Conservation (phyloP, 2,888 invertebrate species). For the Heterodera filipjevi region DNA sequence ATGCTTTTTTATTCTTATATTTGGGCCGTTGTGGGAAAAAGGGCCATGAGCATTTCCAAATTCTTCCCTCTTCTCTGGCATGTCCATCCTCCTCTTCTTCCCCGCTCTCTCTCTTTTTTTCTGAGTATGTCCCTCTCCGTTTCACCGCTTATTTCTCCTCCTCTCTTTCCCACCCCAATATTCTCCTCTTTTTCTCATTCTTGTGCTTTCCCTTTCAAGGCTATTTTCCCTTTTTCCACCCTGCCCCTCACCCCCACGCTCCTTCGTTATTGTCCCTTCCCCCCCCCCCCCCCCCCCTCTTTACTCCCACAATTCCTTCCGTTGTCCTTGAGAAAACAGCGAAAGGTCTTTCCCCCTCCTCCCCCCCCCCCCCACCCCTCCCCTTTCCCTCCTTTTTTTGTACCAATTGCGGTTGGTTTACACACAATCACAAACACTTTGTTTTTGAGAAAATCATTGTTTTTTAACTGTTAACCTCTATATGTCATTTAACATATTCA, state of each 20-base stretch:
- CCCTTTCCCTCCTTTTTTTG: not conserved
- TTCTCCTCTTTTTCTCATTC: not conserved
- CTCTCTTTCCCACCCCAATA: too few species aligned
- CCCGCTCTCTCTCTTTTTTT: not conserved
- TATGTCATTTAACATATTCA: not conserved
- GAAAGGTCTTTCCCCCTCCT: too few species aligned
- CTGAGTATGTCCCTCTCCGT: not conserved
- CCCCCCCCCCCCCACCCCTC: too few species aligned
- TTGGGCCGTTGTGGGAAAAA: too few species aligned
- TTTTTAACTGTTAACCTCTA: not conserved
- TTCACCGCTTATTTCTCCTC: not conserved
- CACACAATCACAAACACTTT: not conserved
- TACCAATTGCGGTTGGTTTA: not conserved
- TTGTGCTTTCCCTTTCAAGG: not conserved
- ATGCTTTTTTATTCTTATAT: too few species aligned
- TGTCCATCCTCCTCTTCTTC: not conserved
- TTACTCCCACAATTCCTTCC: not conserved
- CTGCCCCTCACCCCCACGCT: not conserved
- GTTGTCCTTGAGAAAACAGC: not conserved
- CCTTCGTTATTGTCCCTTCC: not conserved
- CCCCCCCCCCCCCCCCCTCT: not conserved
- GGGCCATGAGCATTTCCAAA: too few species aligned
- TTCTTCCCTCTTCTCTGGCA: too few species aligned
- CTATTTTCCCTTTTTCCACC: not conserved
- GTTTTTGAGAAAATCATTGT: constrained; percentile 15